A percentile compares a stretch with the other conserved stretches of the same genome.
phyloP scores from a whole-genome alignment of 1,140 invertebrate species.

The Calliopsis andreniformis region DNA sequence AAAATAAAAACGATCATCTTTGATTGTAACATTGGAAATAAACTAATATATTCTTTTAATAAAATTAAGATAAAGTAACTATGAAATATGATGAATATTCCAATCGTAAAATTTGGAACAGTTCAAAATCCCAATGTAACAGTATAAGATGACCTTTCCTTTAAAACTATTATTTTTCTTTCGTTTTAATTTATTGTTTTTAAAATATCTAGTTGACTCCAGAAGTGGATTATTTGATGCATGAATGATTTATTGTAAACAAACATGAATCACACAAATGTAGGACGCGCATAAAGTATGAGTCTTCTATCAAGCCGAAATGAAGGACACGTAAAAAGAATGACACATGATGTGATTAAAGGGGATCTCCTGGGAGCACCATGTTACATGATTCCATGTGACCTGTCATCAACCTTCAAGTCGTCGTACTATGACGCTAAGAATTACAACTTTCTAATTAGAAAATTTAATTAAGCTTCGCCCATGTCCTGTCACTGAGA shows the following conservation, averaged over 20 bases:
- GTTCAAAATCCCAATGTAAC: slow-evolving; percentile 25
- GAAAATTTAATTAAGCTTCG: slow-evolving; percentile 42
- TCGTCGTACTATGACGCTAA: slow-evolving; percentile 27
- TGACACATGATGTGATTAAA: slow-evolving; percentile 42
- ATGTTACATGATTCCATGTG: slow-evolving; percentile 46
- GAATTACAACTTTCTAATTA: slow-evolving; percentile 20
- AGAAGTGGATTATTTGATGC: slow-evolving; percentile 22
- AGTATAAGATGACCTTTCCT: slow-evolving; percentile 35
- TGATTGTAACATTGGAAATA: slow-evolving; percentile 38
- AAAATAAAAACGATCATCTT: slow-evolving; percentile 42
- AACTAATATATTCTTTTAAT: background rate
- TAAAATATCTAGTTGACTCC: too few species aligned
- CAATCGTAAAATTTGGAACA: too few species aligned
- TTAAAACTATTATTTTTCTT: slow-evolving; percentile 22
- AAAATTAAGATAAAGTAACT: background rate
- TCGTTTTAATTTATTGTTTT: background rate
- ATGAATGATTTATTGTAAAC: slow-evolving; percentile 28
- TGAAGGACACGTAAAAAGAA: slow-evolving; percentile 47
- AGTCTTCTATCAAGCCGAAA: slow-evolving; percentile 52
- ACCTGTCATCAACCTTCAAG: slow-evolving; percentile 46
- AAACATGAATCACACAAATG: slow-evolving; percentile 41
- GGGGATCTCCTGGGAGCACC: slow-evolving; percentile 49
- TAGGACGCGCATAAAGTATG: slow-evolving; percentile 45
- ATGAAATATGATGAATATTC: too few species aligned
- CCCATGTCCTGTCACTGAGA: slow-evolving; percentile 41